Evolutionary conservation across 2,888 invertebrate species (phyloP).

Genomic region (Brachypterus glaber): DNA sequence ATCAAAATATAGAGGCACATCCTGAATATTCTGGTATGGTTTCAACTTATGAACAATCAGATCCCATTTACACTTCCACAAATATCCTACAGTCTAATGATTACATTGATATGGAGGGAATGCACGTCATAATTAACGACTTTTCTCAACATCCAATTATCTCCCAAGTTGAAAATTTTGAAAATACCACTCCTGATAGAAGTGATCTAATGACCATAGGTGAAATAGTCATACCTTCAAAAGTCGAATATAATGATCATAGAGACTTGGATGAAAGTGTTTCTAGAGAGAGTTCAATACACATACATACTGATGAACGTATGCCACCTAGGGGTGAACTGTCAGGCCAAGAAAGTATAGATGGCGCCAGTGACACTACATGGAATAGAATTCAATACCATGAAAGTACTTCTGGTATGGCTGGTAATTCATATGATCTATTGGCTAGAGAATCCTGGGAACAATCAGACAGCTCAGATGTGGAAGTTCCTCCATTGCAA

Average conservation of each 20-base stretch:
- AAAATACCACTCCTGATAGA: conserved; percentile 28
- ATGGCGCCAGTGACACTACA: conserved; percentile 64
- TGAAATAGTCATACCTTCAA: conserved; percentile 25
- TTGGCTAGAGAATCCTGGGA: conserved; percentile 61
- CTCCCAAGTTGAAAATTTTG: conserved; percentile 35
- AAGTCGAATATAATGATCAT: conserved; percentile 22
- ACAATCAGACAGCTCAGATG: conserved; percentile 58
- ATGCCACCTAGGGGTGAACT: conserved; percentile 83
- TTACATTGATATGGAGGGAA: conserved; percentile 45
- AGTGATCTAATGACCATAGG: conserved; percentile 36
- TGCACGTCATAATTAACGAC: conserved; percentile 35
- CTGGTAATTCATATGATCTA: conserved; percentile 50
- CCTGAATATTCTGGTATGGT: conserved; percentile 19
- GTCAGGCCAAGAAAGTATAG: conserved; percentile 79
- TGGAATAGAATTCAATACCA: conserved; percentile 66
- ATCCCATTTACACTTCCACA: conserved; percentile 29
- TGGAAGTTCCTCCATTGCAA: conserved; percentile 25
- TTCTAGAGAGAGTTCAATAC: conserved; percentile 49
- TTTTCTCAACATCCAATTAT: conserved; percentile 33
- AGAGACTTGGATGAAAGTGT: conserved; percentile 38
- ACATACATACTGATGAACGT: conserved; percentile 75
- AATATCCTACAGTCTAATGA: conserved; percentile 31
- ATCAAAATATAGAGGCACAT: conserved; percentile 18
- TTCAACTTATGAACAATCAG: conserved; percentile 24
- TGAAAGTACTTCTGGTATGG: conserved; percentile 42